Percentiles rank a stretch among this genome's conserved stretches.
Evolutionary conservation across 2,797 vertebrate genomes (phyloP).

Genomic region (Trachurus trachurus): DNA sequence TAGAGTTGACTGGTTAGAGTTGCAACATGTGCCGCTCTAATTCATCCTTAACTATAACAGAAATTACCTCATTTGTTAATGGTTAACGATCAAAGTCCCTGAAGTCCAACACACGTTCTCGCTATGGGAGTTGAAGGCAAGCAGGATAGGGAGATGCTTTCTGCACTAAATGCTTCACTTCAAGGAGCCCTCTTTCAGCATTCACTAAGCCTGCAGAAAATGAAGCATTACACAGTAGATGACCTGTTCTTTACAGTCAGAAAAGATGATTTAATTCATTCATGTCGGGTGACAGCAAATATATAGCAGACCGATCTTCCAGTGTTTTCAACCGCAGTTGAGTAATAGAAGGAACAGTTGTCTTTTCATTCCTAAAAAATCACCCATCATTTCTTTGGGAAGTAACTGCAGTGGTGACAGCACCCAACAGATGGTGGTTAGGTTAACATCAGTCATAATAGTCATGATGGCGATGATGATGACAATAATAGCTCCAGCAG

Average conservation of each 20-base stretch:
- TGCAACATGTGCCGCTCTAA: constrained; percentile 12
- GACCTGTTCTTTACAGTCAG: neutral
- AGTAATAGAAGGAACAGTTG: constrained; percentile 56
- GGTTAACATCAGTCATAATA: constrained; percentile 75
- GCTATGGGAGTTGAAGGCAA: constrained; percentile 30
- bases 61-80: constrained; percentile 27
- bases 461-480: constrained; percentile 64
- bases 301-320: constrained; percentile 21
- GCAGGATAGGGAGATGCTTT: constrained; percentile 38
- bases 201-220: neutral
- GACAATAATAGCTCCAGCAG: constrained; percentile 73
- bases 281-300: constrained; percentile 15
- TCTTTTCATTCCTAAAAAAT: constrained; percentile 55
- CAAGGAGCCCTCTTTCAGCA: constrained; percentile 7
- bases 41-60: constrained; percentile 21
- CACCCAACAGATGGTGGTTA: constrained; percentile 76
- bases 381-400: constrained; percentile 56
- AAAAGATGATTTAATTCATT: constrained; percentile 7
- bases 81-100: neutral
- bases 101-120: constrained; percentile 5
- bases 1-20: neutral
- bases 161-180: constrained; percentile 7
- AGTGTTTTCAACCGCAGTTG: constrained; percentile 40
- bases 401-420: constrained; percentile 58
- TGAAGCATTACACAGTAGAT: constrained; percentile 7